Evolutionary conservation across 2,888 invertebrate genomes (phyloP).

Genomic region (Pheosia gnoma): DNA sequence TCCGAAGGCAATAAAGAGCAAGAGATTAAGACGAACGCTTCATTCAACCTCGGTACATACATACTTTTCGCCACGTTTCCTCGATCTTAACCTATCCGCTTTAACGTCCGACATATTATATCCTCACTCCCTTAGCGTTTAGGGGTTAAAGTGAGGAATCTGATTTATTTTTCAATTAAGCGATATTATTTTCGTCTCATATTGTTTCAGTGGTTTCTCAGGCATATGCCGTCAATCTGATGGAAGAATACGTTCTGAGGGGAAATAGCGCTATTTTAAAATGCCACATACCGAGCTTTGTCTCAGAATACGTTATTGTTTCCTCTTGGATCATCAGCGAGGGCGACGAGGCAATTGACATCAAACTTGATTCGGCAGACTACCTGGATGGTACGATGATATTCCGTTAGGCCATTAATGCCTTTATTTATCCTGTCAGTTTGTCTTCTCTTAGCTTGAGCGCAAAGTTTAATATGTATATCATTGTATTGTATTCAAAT

Average conservation of each 20-base stretch:
- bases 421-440: slow-evolving; percentile 21
- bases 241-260: slow-evolving; percentile 95
- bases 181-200: slow-evolving; percentile 20
- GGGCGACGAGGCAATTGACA: slow-evolving; percentile 79
- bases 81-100: not conserved
- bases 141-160: not conserved
- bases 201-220: slow-evolving; percentile 94
- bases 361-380: slow-evolving; percentile 67
- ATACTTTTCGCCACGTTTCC: slow-evolving; percentile 11
- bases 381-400: slow-evolving; percentile 66
- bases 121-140: not conserved
- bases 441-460: slow-evolving; percentile 9
- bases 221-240: slow-evolving; percentile 94
- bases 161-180: slow-evolving; percentile 4
- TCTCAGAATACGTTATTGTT: slow-evolving; percentile 94
- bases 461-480: not conserved
- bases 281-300: slow-evolving; percentile 97
- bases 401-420: slow-evolving; percentile 25
- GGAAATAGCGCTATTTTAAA: slow-evolving; percentile 96
- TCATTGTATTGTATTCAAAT: not conserved
- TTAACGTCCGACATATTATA: not conserved
- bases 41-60: slow-evolving; percentile 65
- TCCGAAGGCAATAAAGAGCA: slow-evolving; percentile 85
- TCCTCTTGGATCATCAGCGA: slow-evolving; percentile 94
- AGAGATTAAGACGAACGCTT: slow-evolving; percentile 67